These are phyloP conservation scores for Xylota segnis DNA, from an alignment of 2,888 invertebrate genomes.

Conservation along the genomic window DNA sequence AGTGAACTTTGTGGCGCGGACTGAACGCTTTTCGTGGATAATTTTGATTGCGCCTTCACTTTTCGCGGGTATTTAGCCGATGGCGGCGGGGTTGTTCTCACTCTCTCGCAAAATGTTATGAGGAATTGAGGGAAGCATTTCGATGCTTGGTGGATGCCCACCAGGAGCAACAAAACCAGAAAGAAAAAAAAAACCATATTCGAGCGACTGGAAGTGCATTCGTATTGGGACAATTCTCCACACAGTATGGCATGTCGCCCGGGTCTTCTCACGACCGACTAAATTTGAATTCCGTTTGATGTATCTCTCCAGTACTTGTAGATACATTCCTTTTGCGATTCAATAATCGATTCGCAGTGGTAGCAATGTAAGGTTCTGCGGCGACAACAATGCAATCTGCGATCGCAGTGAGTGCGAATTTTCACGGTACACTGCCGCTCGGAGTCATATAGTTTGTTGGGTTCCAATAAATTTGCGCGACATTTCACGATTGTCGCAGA, in stretches of 20 bases:
- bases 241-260: slow-evolving; percentile 64
- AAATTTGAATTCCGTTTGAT: slow-evolving; percentile 69
- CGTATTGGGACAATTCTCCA: slow-evolving; percentile 65
- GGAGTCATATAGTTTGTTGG: slow-evolving; percentile 39
- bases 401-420: slow-evolving; percentile 71
- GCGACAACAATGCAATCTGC: slow-evolving; percentile 70
- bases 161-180: slow-evolving; percentile 49
- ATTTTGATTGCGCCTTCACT: slow-evolving; percentile 74
- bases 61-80: slow-evolving; percentile 55
- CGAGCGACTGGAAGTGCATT: slow-evolving; percentile 32
- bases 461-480: slow-evolving; percentile 70
- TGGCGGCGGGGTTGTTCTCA: slow-evolving; percentile 40
- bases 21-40: slow-evolving; percentile 59
- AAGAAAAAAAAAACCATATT: too few species aligned
- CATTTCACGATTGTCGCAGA: slow-evolving; percentile 75
- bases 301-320: slow-evolving; percentile 21
- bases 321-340: slow-evolving; percentile 68
- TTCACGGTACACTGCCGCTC: slow-evolving; percentile 67
- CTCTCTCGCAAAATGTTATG: slow-evolving; percentile 36
- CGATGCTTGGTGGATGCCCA: slow-evolving; percentile 25
- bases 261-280: slow-evolving; percentile 75
- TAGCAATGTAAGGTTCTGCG: slow-evolving; percentile 56
- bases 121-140: slow-evolving; percentile 58
- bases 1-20: slow-evolving; percentile 63
- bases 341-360: slow-evolving; percentile 74